Evolutionary conservation across 2,888 invertebrate species (phyloP).

Genomic region (Lacanobia wlatinum): DNA sequence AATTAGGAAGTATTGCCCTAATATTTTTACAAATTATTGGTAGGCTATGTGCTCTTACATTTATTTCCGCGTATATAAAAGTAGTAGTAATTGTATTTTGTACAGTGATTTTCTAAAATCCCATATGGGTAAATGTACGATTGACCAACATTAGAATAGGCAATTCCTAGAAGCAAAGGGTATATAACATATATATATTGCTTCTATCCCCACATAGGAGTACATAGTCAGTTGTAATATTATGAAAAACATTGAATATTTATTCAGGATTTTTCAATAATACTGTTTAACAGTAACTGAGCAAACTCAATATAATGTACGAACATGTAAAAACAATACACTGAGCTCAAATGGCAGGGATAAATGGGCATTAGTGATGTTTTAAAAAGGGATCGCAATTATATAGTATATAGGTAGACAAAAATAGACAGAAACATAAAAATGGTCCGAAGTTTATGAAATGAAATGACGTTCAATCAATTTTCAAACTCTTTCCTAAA

Average conservation of each 20-base stretch:
- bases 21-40: not conserved
- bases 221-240: not conserved
- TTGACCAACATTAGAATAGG: not conserved
- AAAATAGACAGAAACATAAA: not conserved
- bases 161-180: not conserved
- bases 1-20: not conserved
- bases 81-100: not conserved
- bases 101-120: no score
- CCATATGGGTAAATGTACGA: not conserved
- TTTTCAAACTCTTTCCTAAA: no score
- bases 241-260: slow-evolving; percentile 22
- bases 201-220: no score
- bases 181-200: not conserved
- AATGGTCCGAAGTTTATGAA: no score
- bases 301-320: slow-evolving; percentile 4
- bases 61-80: no score
- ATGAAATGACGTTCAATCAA: no score
- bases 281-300: not conserved
- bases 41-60: no score
- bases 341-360: not conserved
- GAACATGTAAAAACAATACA: slow-evolving; percentile 18
- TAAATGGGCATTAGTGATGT: not conserved
- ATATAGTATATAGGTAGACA: not conserved
- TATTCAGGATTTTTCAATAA: slow-evolving; percentile 22
- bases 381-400: not conserved